Evolutionary conservation across 2,888 invertebrate species (phyloP), one percentile per base, ranked within the genome.

Genomic region (Clivina fossor): DNA sequence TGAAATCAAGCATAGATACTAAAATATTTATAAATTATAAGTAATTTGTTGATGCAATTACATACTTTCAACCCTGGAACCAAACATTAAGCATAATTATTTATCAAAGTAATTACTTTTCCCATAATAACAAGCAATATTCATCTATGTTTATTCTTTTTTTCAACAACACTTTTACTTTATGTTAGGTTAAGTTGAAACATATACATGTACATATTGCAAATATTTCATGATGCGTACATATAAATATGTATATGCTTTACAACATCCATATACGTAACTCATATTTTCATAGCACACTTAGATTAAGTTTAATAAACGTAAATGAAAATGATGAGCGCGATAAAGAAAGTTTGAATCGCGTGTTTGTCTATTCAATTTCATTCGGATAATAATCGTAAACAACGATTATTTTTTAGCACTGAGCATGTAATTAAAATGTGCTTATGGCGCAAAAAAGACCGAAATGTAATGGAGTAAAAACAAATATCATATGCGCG

Each of bases 31-130:
- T n/a, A n/a, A n/a, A n/a, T 47, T 33, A 44, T 19, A 47, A 46
- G 20, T 15, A n/a, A 4, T 9, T 5, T 22, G 5, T 28, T 30
- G 30, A 32, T 18, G 30, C 46, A 11, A 28, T 46, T 46, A 46
- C 30, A 41, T 32, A 47, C 47, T 47, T 47, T 47, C 47, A 33
- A 19, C 33, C 47, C 33, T 20, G 47, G 33, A 47, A 47, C 47
- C 33, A 47, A 32, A 16, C 32, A 47, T 33, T 47, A 47, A 33
- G 15, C 33, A 47, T 47, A 47, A 47, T 47, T 41, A 41, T 41
- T 22, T 11, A 19, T n/a, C n/a, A n/a, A n/a, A n/a, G n/a, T n/a
- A n/a, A n/a, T n/a, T n/a, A n/a, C n/a, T n/a, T n/a, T n/a, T n/a
- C n/a, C n/a, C n/a, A n/a, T n/a, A n/a, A n/a, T n/a, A n/a, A n/a